phyloP scores from a whole-genome alignment of 2,888 invertebrate genomes.

The Cybosia mesomella region DNA sequence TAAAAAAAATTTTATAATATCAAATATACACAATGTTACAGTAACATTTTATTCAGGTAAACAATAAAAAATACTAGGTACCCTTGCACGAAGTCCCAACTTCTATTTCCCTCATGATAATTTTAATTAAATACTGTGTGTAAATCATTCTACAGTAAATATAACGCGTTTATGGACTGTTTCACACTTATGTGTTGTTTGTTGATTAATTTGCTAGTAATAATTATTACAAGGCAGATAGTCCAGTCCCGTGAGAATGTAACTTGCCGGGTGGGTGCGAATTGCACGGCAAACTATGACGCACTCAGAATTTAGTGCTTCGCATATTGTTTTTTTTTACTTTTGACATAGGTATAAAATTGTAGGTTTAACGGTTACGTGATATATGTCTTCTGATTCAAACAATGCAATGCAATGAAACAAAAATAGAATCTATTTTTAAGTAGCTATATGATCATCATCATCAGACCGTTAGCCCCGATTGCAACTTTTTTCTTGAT shows the following conservation, averaged over 20 bases:
- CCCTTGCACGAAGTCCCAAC: neutral
- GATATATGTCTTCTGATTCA: too few species aligned
- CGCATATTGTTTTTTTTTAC: neutral
- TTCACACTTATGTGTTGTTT: slow-evolving; percentile 14
- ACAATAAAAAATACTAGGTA: too few species aligned
- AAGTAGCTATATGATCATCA: too few species aligned
- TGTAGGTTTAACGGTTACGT: too few species aligned
- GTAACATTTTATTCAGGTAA: too few species aligned
- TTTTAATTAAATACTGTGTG: neutral
- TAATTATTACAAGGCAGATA: slow-evolving; percentile 43
- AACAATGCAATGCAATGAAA: too few species aligned
- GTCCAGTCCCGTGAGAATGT: slow-evolving; percentile 44
- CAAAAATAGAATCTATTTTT: too few species aligned
- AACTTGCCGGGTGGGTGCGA: slow-evolving; percentile 43
- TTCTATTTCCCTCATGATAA: neutral
- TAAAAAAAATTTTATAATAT: too few species aligned
- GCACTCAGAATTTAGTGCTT: slow-evolving; percentile 26
- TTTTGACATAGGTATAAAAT: too few species aligned
- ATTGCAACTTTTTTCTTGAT: too few species aligned
- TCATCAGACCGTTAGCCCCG: too few species aligned
- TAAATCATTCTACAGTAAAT: neutral
- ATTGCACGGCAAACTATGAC: slow-evolving; percentile 41
- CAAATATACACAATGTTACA: too few species aligned
- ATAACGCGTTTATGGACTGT: neutral
- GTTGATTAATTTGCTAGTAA: slow-evolving; percentile 22